Base-by-base conservation (phyloP, 2,888 invertebrate genomes). In the Drosophila algonquin region DNA sequence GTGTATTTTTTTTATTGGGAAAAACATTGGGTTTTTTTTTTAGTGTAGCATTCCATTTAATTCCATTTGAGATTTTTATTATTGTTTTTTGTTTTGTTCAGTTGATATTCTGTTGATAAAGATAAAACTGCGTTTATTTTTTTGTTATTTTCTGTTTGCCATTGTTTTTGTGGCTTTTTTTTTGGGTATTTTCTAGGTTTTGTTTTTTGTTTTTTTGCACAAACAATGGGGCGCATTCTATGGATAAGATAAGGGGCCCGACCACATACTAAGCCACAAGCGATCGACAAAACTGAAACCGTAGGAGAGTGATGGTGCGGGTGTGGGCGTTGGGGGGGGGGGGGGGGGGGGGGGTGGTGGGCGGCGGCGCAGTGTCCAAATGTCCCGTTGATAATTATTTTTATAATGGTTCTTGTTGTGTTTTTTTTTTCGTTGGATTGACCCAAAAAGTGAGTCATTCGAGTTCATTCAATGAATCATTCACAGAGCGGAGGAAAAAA, bases 101-200 rank as follows among this genome's bases (percentile, higher is more conserved):
- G 14, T 63, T 46, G 57, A 47, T 44, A 32, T 30, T 53, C 44
- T 24, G 51, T 69, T 77, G 64, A 78, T 78, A 76, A 68, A 67
- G 73, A 77, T 75, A 79, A 77, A 79, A 40, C 6, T 14, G 40
- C 40, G 14, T 40, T 40, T 40, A 14, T 40, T 72, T 67, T 72
- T 75, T 58, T 40, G 48, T 50, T 21, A 8, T 32, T 48, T 32
- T 75, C 70, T 62, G 65, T 57, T 65, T 63, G 50, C 50, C 32
- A 47, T 63, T 64, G 51, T 18, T 35, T 65, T 72, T 67, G 52
- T 68, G 24, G 16, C 55, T 64, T 14, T 59, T 63, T 63, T 60
- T 58, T 27, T 30, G 27, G 7, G 30, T 30, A 7, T 30, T 30
- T 27, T 30, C 30, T 24, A 5, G 24, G 4, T 30, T 30, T 30